These are phyloP conservation scores for Hermatobates lingyangjiaoensis DNA, from an alignment of 1,140 invertebrate genomes.

Conservation along the genomic window DNA sequence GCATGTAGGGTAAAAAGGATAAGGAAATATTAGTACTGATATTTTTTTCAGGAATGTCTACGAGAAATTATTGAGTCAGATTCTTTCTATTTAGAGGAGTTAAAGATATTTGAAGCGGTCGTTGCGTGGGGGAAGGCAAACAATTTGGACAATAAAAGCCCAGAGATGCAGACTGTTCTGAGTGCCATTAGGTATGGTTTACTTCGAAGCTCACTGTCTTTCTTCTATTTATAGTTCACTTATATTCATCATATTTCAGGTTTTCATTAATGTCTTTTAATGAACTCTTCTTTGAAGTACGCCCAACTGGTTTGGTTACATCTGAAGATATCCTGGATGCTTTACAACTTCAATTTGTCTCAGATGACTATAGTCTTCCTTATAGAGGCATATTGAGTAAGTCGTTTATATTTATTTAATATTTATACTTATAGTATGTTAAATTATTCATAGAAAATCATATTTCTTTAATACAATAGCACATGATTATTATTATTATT, in stretches of 20 bases:
- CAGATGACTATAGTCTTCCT: slow-evolving; percentile 51
- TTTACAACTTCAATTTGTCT: slow-evolving; percentile 63
- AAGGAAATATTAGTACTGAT: too few species aligned
- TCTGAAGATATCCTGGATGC: slow-evolving; percentile 86
- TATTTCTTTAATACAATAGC: too few species aligned
- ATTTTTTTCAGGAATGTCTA: slow-evolving; percentile 38
- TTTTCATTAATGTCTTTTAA: slow-evolving; percentile 71
- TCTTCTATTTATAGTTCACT: too few species aligned
- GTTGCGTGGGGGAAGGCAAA: slow-evolving; percentile 66
- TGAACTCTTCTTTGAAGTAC: slow-evolving; percentile 71
- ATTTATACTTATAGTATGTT: too few species aligned
- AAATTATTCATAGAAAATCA: too few species aligned
- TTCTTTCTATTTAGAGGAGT: slow-evolving; percentile 89
- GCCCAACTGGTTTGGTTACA: slow-evolving; percentile 64
- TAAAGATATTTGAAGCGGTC: slow-evolving; percentile 84
- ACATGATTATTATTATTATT: too few species aligned
- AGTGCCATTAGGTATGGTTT: slow-evolving; percentile 45
- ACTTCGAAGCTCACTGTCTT: too few species aligned
- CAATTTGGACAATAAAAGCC: slow-evolving; percentile 18
- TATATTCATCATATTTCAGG: too few species aligned
- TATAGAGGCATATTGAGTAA: slow-evolving; percentile 59
- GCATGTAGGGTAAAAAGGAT: too few species aligned
- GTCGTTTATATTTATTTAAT: slow-evolving; percentile 20
- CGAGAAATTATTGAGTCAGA: slow-evolving; percentile 73
- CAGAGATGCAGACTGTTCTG: slow-evolving; percentile 15